Conservation (phyloP, 1,140 invertebrate species). For the Cydia amplana region DNA sequence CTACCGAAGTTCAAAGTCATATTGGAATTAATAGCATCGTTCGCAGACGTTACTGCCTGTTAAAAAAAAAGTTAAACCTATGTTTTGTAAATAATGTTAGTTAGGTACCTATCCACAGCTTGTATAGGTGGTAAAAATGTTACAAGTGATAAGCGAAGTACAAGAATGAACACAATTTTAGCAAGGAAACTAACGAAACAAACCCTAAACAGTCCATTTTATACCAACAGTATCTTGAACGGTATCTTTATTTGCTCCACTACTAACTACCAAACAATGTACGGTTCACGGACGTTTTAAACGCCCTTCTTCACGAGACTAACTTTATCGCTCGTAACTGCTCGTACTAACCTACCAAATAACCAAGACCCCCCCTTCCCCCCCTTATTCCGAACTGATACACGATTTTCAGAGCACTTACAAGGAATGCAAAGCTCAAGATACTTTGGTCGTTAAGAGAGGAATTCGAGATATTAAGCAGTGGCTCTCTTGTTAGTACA, state of each 20-base stretch:
- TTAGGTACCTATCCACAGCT: too few relatives aligned
- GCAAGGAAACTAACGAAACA: constrained; percentile 31
- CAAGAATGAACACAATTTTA: too few relatives aligned
- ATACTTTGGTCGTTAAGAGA: constrained; percentile 52
- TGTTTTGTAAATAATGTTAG: too few relatives aligned
- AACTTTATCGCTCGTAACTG: constrained; percentile 73
- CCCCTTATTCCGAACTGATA: constrained; percentile 26
- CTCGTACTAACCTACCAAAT: constrained; percentile 53
- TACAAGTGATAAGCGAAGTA: not conserved
- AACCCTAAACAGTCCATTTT: not conserved
- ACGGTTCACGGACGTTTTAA: constrained; percentile 71
- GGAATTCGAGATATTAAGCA: constrained; percentile 74
- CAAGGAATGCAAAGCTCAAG: constrained; percentile 40
- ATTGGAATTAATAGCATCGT: too few relatives aligned
- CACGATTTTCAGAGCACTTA: constrained; percentile 36
- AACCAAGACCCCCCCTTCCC: constrained; percentile 41
- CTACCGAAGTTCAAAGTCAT: too few relatives aligned
- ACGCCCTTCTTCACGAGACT: constrained; percentile 69
- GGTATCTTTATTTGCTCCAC: constrained; percentile 47
- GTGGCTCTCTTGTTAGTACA: constrained; percentile 66
- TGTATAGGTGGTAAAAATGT: constrained; percentile 20
- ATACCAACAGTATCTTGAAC: not conserved
- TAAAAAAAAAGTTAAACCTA: too few relatives aligned
- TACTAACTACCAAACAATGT: constrained; percentile 62
- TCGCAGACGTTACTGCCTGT: too few relatives aligned